Percentiles rank a stretch among this genome's conserved stretches.
phyloP scores from a whole-genome alignment of 2,888 invertebrate genomes.

The Brachyptera putata region DNA sequence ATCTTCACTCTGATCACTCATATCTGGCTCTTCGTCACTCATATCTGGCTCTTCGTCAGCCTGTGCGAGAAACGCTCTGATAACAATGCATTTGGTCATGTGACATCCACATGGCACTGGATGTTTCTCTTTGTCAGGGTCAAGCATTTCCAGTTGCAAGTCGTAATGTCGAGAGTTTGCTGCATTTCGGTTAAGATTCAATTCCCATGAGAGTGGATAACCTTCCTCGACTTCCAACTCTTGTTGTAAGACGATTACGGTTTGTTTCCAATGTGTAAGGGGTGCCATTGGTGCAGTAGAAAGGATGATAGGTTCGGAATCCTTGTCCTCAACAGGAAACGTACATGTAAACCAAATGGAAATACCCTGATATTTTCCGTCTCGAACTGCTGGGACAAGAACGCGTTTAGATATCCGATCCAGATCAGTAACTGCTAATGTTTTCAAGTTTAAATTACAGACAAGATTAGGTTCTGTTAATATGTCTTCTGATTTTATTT shows the following conservation, averaged over 20 bases:
- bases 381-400: constrained; percentile 54
- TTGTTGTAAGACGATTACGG: constrained; percentile 68
- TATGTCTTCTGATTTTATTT: constrained; percentile 54
- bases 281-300: constrained; percentile 56
- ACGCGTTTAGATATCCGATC: constrained; percentile 56
- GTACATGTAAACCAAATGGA: constrained; percentile 74
- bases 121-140: constrained; percentile 65
- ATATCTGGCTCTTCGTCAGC: constrained; percentile 38
- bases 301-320: constrained; percentile 43
- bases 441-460: constrained; percentile 63
- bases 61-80: constrained; percentile 57
- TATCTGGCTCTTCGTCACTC: constrained; percentile 14
- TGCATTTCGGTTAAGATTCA: constrained; percentile 54
- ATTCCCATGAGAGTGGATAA: constrained; percentile 65
- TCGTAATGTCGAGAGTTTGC: constrained; percentile 57
- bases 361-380: constrained; percentile 53
- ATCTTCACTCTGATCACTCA: constrained; percentile 15
- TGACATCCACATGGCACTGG: constrained; percentile 73
- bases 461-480: constrained; percentile 61
- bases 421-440: constrained; percentile 57
- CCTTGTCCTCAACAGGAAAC: constrained; percentile 55
- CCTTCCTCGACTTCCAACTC: constrained; percentile 53
- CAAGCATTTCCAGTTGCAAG: constrained; percentile 64
- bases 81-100: constrained; percentile 72
- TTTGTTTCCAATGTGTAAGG: constrained; percentile 71